Evolutionary conservation across 2,888 invertebrate species (phyloP), one percentile per base, ranked within the genome.

Genomic region (Trissolcus brochymenae): DNA sequence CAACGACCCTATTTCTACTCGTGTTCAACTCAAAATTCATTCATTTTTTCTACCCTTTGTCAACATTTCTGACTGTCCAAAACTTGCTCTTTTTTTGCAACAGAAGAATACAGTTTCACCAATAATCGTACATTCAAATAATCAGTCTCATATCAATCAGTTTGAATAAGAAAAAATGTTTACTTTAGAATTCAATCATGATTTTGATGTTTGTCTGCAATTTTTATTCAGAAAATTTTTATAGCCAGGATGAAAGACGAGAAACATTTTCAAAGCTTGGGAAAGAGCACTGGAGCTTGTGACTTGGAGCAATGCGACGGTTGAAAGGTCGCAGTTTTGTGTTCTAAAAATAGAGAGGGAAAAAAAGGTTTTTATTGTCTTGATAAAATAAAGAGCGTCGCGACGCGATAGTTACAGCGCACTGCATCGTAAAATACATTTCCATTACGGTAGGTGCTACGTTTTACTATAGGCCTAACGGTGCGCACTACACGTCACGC

Each of bases 401-500:
- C 76, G 79, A 79, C 78, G 76, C 78, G 76, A 77, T 80, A 65
- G 75, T 76, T 79, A 76, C 75, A 79, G 80, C 73, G 65, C 73
- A 74, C 66, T 73, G 66, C 68, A 59, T 73, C 64, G 77, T 73
- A 77, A 80, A 80, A 66, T 80, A 78, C 76, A 79, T 78, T 80
- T 79, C 80, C 79, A 79, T 35, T 35, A 35, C 76, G 72, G 65
- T 67, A 68, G 68, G 72, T 70, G 76, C 75, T 76, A 65, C 73
- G 78, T 76, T 73, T 75, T 56, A 54, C 77, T 79, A 79, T 80
- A 78, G 78, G 75, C 62, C 83, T 89, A 89, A 89, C 89, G 89
- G 88, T 88, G 85, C 84, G 83, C 83, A 62, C 78, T 80, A 80
- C 80, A 84, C 87, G 88, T 88, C 88, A 89, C 87, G 89, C 87